Evolutionary conservation across 2,888 invertebrate species (phyloP).

Genomic region (Agrochola lychnidis): DNA sequence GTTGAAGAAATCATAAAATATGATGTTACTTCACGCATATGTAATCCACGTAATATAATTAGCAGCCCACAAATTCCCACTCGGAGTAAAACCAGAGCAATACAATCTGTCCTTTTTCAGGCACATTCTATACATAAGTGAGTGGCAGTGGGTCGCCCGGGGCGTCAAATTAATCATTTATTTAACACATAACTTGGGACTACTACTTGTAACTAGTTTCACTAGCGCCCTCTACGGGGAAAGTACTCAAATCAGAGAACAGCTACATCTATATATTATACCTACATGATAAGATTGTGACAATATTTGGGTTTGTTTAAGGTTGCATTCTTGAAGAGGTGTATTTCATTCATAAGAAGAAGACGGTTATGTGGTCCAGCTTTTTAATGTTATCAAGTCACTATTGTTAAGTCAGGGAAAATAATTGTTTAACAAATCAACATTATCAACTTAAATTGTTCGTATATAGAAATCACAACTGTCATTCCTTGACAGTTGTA

Average conservation of each 20-base stretch:
- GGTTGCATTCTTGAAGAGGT: neutral
- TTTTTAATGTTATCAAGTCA: neutral
- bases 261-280: neutral
- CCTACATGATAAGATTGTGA: conserved; percentile 4
- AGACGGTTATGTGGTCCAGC: neutral
- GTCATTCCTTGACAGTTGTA: neutral
- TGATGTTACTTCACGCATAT: neutral
- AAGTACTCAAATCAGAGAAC: conserved; percentile 41
- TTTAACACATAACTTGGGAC: conserved; percentile 67
- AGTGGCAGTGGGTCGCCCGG: conserved; percentile 51
- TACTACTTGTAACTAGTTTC: conserved; percentile 58
- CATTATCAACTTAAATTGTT: neutral
- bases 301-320: neutral
- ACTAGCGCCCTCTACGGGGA: conserved; percentile 37
- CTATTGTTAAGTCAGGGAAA: neutral
- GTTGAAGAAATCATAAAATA: neutral
- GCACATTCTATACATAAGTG: conserved; percentile 58
- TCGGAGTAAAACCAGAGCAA: conserved; percentile 18
- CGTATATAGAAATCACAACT: neutral
- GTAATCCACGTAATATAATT: conserved; percentile 14
- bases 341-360: neutral
- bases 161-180: conserved; percentile 72
- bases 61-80: conserved; percentile 19
- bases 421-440: neutral
- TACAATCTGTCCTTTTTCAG: conserved; percentile 53